Base-by-base conservation (phyloP, 2,888 invertebrate species). In the Ganaspis brasiliensis region DNA sequence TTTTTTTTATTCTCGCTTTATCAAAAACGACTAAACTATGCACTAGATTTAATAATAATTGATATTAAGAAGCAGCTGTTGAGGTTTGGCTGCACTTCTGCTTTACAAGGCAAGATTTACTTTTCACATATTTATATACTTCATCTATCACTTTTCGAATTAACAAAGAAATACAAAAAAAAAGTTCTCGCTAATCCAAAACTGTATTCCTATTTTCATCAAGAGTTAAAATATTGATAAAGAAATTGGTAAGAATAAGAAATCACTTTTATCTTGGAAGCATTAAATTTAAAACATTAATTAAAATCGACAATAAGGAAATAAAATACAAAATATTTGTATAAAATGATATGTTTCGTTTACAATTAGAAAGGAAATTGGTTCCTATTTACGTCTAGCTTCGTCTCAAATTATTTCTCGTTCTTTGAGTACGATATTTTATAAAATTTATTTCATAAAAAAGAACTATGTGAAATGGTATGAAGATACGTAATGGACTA, bases 121-220 rank as follows among this genome's bases (percentile, higher is more conserved):
- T n/a, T 67, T 67, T 67, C 16, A 9, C 45, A 67, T 67, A 67
- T n/a, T 67, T 21, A 45, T 21, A 45, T 26, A 67, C n/a, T n/a
- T 67, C 24, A 24, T n/a, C 9, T n/a, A 31, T 8, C 2, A 24
- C 16, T n/a, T 52, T 52, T 8, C 19, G 8, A n/a, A 45, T 6
- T n/a, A n/a, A 49, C n/a, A 16, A 16, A 16, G 16, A n/a, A 49
- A 49, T n/a, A 49, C 3, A 12, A 45, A 14, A n/a, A 45, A 14
- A 49, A 16, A n/a, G n/a, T n/a, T n/a, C n/a, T n/a, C 6, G 16
- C 14, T n/a, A 8, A 45, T 45, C n/a, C 9, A 45, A 16, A 49
- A 49, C 14, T 49, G 14, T 49, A 45, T 49, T 49, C 6, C 49
- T 4, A 49, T 35, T 8, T 35, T 6, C 9, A 49, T 3, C 14